A percentile compares a stretch with the other conserved stretches of the same genome.
Conservation (phyloP, 2,888 invertebrate species). For the Trisateles emortualis region DNA sequence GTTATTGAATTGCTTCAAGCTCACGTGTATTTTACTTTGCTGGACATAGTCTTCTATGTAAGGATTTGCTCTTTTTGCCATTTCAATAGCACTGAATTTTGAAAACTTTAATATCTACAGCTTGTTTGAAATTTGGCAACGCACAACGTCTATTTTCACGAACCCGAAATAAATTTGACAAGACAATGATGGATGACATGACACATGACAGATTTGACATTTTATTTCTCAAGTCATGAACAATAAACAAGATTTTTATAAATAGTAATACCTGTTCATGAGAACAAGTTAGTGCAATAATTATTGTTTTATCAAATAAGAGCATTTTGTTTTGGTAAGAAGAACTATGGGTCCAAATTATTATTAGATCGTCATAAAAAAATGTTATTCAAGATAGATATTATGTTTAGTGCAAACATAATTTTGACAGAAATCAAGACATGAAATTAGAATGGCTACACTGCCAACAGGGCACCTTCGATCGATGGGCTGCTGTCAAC, state of each 20-base stretch:
- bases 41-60: constrained; percentile 75
- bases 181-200: too few species aligned
- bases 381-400: not conserved
- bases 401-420: not conserved
- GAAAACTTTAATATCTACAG: too few species aligned
- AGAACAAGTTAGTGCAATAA: too few species aligned
- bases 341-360: too few species aligned
- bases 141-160: too few species aligned
- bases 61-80: constrained; percentile 80
- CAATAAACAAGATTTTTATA: not conserved
- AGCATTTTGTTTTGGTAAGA: too few species aligned
- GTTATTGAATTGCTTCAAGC: constrained; percentile 77
- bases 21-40: constrained; percentile 78
- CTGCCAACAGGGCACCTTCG: constrained; percentile 87
- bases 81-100: too few species aligned
- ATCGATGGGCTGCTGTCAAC: constrained; percentile 84
- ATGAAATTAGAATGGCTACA: constrained; percentile 63
- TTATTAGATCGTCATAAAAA: too few species aligned
- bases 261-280: not conserved
- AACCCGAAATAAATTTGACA: too few species aligned
- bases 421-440: not conserved
- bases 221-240: too few species aligned
- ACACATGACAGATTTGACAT: too few species aligned
- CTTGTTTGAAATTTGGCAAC: not conserved
- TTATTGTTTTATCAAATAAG: too few species aligned